phyloP scores from a whole-genome alignment of 2,797 vertebrate genomes.

The Pseudochirops corinnae region DNA sequence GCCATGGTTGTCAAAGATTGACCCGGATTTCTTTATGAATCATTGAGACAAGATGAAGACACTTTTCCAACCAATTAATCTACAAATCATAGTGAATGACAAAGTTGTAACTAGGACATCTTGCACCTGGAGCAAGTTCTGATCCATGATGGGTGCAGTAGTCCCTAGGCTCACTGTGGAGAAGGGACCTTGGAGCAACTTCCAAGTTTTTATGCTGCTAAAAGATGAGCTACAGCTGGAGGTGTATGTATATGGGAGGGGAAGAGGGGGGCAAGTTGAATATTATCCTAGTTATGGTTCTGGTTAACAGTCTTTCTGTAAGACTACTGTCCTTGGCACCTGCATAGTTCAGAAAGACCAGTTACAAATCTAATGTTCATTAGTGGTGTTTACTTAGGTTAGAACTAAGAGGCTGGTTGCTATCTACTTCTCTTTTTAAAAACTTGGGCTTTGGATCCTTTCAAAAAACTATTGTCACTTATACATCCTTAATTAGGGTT shows the following conservation, averaged over 20 bases:
- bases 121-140: neutral
- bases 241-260: neutral
- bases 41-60: neutral
- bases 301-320: neutral
- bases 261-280: neutral
- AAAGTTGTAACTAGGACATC: neutral
- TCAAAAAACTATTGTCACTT: slow-evolving; percentile 29
- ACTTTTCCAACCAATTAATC: neutral
- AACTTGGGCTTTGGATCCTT: slow-evolving; percentile 7
- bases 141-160: neutral
- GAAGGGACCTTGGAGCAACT: neutral
- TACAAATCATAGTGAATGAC: neutral
- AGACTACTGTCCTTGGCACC: slow-evolving; percentile 31
- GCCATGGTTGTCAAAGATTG: neutral
- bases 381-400: slow-evolving; percentile 40
- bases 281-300: neutral
- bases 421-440: slow-evolving; percentile 41
- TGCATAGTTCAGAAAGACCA: slow-evolving; percentile 43
- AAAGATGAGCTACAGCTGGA: neutral
- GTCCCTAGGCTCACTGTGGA: neutral
- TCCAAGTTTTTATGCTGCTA: neutral
- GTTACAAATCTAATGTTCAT: slow-evolving; percentile 58
- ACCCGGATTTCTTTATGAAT: neutral
- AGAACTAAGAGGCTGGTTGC: neutral
- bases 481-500: slow-evolving; percentile 55